Percentiles rank a stretch among this genome's conserved stretches.
These are phyloP conservation scores for Stichopus horrens DNA, from an alignment of 53 echinoderm and acorn worm genomes.

Conservation along the genomic window DNA sequence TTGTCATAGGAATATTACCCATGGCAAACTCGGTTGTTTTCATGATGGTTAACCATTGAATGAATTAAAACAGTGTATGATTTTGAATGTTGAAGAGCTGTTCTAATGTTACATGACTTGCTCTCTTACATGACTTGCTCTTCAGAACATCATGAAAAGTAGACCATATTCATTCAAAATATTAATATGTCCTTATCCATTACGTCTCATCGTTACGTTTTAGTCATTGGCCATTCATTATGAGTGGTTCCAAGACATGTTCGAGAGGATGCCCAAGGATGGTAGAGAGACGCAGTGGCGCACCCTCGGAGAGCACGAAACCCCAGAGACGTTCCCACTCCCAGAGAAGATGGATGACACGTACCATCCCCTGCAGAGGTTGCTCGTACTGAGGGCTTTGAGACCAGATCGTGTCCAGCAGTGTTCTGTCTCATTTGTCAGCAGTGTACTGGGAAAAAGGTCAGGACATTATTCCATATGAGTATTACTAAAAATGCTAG, in stretches of 20 bases:
- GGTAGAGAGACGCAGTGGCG: constrained; percentile 99
- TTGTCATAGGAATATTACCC: no score
- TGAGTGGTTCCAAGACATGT: constrained; percentile 99
- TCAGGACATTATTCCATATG: constrained; percentile 33
- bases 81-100: no score
- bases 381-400: constrained; percentile 87
- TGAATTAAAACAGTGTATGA: no score
- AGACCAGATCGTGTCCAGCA: constrained; percentile 90
- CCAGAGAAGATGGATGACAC: constrained; percentile 98
- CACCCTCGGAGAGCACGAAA: constrained; percentile 85
- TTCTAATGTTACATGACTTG: no score
- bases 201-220: neutral
- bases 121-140: no score
- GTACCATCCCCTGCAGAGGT: constrained; percentile 87
- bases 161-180: no score
- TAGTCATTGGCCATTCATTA: constrained; percentile 87
- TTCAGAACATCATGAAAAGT: no score
- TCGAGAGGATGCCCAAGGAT: constrained; percentile 99
- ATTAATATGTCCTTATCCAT: no score
- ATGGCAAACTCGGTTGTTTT: no score
- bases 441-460: constrained; percentile 75
- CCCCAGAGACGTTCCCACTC: constrained; percentile 76
- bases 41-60: no score
- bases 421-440: constrained; percentile 80
- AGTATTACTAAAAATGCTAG: neutral